Evolutionary conservation across 2,888 invertebrate genomes (phyloP).

Genomic region (Anoplius nigerrimus): DNA sequence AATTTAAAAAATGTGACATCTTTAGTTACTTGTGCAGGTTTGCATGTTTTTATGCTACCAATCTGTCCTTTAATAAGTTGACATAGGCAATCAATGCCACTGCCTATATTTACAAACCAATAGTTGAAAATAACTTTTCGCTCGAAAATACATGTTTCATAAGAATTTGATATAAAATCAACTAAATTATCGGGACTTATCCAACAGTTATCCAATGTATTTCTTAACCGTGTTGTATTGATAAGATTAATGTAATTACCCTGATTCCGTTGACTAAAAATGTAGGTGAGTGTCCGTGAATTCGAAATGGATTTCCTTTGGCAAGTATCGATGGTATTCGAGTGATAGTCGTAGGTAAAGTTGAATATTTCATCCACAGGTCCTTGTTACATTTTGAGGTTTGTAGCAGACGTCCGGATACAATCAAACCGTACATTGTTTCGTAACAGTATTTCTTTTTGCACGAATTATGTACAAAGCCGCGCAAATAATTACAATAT

Average conservation of each 20-base stretch:
- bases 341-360: slow-evolving; percentile 28
- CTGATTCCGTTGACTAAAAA: slow-evolving; percentile 42
- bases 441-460: not conserved
- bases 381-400: slow-evolving; percentile 36
- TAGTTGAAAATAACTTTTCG: not conserved
- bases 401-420: slow-evolving; percentile 47
- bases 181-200: too few relatives aligned
- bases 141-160: not conserved
- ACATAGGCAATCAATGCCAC: not conserved
- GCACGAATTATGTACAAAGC: too few relatives aligned
- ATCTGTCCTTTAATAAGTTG: not conserved
- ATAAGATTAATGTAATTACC: slow-evolving; percentile 45
- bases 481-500: too few relatives aligned
- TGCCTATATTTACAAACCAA: not conserved
- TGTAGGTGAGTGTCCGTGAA: slow-evolving; percentile 31
- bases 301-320: slow-evolving; percentile 36
- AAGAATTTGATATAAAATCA: too few relatives aligned
- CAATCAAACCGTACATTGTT: slow-evolving; percentile 54
- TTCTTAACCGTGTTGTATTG: not conserved
- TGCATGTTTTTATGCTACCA: not conserved
- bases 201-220: too few relatives aligned
- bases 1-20: too few relatives aligned
- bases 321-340: slow-evolving; percentile 39
- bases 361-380: slow-evolving; percentile 38
- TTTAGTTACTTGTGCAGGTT: too few relatives aligned